These are phyloP conservation scores for Andrena flavipes DNA, from an alignment of 2,888 invertebrate genomes.

Conservation along the genomic window DNA sequence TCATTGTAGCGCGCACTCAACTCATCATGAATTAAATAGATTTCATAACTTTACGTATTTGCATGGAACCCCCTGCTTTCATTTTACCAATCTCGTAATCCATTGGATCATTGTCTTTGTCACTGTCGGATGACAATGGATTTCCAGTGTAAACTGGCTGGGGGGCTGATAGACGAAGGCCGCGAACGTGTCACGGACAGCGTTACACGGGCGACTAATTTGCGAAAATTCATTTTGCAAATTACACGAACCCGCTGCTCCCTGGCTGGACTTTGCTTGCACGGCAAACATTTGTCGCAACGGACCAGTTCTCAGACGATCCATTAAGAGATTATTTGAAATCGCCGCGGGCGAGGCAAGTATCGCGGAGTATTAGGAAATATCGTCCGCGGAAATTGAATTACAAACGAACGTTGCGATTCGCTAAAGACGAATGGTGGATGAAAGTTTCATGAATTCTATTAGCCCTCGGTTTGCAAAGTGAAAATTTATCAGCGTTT, in stretches of 20 bases:
- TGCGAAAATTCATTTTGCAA: constrained; percentile 19
- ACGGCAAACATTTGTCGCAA: constrained; percentile 33
- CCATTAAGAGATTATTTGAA: constrained; percentile 20
- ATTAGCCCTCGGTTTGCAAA: background rate
- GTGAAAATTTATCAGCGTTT: constrained; percentile 17
- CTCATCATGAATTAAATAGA: constrained; percentile 18
- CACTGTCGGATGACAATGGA: background rate
- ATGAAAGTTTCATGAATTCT: constrained; percentile 9
- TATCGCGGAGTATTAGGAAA: background rate
- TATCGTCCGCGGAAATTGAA: background rate
- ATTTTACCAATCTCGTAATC: background rate
- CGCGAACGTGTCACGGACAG: background rate
- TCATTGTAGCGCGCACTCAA: background rate
- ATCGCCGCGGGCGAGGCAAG: background rate
- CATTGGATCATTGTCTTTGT: constrained; percentile 2
- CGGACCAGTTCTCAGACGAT: background rate
- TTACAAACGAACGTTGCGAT: background rate
- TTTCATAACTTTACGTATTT: background rate
- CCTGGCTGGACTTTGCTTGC: background rate
- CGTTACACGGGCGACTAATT: constrained; percentile 15
- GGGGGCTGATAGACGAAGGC: background rate
- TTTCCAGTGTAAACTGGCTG: background rate
- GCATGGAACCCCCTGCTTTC: background rate
- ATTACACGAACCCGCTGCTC: background rate
- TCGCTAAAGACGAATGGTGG: background rate